Base-by-base conservation (phyloP, 2,888 invertebrate species). In the Plusia festucae region DNA sequence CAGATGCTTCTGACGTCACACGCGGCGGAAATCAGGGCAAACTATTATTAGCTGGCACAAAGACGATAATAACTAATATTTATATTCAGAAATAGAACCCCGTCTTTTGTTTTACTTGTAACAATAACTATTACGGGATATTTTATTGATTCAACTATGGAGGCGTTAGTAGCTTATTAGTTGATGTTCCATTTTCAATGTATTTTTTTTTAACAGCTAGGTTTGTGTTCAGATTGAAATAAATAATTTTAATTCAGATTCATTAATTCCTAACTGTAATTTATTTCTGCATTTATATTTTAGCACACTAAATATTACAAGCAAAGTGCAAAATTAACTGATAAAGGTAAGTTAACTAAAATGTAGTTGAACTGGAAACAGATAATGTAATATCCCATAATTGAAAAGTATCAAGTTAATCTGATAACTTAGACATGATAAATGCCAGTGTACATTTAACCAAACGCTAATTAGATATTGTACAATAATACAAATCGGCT, bases 391-490 rank as follows among this genome's bases (percentile, higher is more conserved):
- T 16, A 46, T 13, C 18, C 46, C 11, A 0, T 49, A 20, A 49
- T n/a, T 49, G 46, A 49, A 11, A 49, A 18, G 18, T 18, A 49
- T 18, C 46, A 49, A 49, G 20, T 22, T 8, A 34, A 34, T 22
- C n/a, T 46, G 34, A 58, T 58, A 53, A 51, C 40, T 44, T 22
- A 51, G 13, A 60, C 15, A 32, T 20, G 13, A 44, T 58, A 24
- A 53, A 68, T 53, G 32, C n/a, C 46, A 18, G 16, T 68, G 55
- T 20, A 49, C 20, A 49, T 49, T 20, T 20, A 60, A 61, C 52
- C 53, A 56, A 69, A 8, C 49, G 53, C 55, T 71, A 57, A 71
- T 76, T 62, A 73, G 52, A 46, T 62, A 73, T 73, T 73, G 73
- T 73, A 65, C 30, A 46, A 40, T 66, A 49, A 62, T 56, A 76